Evolutionary conservation across 2,113 vertebrate species (phyloP).

Genomic region (Vidua chalybeata): DNA sequence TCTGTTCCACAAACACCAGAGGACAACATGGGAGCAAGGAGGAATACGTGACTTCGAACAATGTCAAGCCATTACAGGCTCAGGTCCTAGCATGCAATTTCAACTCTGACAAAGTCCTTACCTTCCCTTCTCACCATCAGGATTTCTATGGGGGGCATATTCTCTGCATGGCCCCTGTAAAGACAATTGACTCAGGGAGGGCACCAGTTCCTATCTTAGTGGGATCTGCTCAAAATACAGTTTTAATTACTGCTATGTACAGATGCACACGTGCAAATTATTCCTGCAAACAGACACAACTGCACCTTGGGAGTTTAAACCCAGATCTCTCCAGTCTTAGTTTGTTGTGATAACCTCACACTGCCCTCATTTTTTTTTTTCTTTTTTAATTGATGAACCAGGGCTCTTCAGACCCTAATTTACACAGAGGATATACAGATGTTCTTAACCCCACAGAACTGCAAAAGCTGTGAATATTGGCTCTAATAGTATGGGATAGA

Average conservation of each 20-base stretch:
- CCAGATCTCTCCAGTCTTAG: neutral
- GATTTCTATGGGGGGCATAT: neutral
- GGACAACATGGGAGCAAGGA: fast-evolving
- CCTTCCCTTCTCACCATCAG: neutral
- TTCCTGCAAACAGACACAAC: neutral
- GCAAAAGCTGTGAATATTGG: neutral
- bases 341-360: neutral
- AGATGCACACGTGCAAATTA: neutral
- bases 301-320: neutral
- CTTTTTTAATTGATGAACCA: neutral
- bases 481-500: neutral
- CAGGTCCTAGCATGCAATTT: neutral
- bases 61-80: neutral
- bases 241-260: neutral
- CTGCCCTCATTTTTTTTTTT: fast-evolving
- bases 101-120: neutral
- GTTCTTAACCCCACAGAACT: neutral
- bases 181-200: neutral
- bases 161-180: neutral
- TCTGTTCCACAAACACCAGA: neutral
- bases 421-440: neutral
- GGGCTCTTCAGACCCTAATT: neutral
- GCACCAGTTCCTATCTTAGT: neutral
- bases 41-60: fast-evolving
- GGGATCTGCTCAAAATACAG: neutral